Conservation (phyloP, 1,140 invertebrate species). For the Alviniconcha marisindica region DNA sequence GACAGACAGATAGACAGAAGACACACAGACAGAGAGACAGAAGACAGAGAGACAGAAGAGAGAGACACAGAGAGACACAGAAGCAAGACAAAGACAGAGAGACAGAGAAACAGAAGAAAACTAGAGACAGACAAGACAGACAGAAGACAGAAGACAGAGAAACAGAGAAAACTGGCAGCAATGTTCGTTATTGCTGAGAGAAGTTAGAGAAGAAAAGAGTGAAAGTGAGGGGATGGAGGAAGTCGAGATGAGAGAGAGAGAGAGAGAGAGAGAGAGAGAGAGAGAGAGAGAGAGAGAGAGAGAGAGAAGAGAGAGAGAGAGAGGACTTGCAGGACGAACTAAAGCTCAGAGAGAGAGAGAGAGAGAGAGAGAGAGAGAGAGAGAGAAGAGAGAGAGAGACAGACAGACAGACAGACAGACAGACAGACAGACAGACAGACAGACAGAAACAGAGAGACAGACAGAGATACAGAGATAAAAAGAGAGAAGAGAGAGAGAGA, state of each 20-base stretch:
- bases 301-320: neutral
- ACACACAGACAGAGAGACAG: neutral
- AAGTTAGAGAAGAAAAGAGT: neutral
- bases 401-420: constrained; percentile 29
- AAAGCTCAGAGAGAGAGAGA: constrained; percentile 25
- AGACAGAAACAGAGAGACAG: constrained; percentile 29
- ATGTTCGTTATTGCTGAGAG: neutral
- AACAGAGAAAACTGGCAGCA: constrained; percentile 8
- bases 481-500: too few relatives aligned
- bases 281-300: neutral
- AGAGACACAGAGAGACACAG: neutral
- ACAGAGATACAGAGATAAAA: too few relatives aligned
- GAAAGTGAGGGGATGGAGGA: neutral
- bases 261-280: neutral
- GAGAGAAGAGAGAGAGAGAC: constrained; percentile 29
- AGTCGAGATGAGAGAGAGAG: neutral
- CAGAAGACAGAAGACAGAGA: constrained; percentile 26
- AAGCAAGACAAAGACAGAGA: constrained; percentile 29
- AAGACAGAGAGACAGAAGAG: constrained; percentile 17
- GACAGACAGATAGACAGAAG: constrained; percentile 5
- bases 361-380: constrained; percentile 38
- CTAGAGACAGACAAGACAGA: constrained; percentile 14
- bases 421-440: constrained; percentile 28
- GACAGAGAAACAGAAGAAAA: constrained; percentile 34
- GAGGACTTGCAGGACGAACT: neutral